A percentile compares a stretch with the other conserved stretches of the same genome.
Evolutionary conservation across 2,888 invertebrate genomes (phyloP).

Genomic region (Drosophila phalerata): DNA sequence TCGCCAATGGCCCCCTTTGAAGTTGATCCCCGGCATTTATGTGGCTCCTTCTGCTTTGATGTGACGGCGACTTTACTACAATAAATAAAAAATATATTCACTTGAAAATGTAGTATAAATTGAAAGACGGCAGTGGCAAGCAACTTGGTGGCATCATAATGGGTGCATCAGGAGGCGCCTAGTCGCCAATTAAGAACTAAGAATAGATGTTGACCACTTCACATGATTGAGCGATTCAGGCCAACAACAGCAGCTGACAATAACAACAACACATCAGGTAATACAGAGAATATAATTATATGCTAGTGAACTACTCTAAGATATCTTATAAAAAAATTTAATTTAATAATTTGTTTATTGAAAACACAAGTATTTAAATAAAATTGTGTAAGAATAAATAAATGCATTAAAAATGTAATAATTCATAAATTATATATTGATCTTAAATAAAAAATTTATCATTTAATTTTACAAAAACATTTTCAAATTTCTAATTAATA

Average conservation of each 20-base stretch:
- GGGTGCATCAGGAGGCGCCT: slow-evolving; percentile 69
- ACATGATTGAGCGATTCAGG: slow-evolving; percentile 79
- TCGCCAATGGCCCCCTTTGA: slow-evolving; percentile 50
- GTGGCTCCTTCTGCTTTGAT: slow-evolving; percentile 47
- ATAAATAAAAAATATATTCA: not conserved
- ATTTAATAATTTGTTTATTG: too few relatives aligned
- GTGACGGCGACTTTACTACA: slow-evolving; percentile 34
- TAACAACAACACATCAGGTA: slow-evolving; percentile 33
- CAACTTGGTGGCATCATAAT: slow-evolving; percentile 44
- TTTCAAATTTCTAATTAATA: too few relatives aligned
- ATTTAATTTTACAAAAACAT: too few relatives aligned
- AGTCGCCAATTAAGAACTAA: slow-evolving; percentile 65
- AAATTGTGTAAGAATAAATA: too few relatives aligned
- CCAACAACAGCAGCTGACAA: slow-evolving; percentile 47
- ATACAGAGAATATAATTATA: not conserved
- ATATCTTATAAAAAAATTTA: slow-evolving; percentile 21
- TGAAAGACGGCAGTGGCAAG: slow-evolving; percentile 36
- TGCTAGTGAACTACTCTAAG: not conserved
- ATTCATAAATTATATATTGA: too few relatives aligned
- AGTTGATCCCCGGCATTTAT: slow-evolving; percentile 44
- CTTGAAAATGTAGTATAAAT: slow-evolving; percentile 19
- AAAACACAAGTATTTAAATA: too few relatives aligned
- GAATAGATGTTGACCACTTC: slow-evolving; percentile 73
- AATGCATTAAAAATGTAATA: too few relatives aligned
- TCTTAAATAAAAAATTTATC: too few relatives aligned